Conservation (phyloP, 2,888 invertebrate genomes). For the Lasius fuliginosus region DNA sequence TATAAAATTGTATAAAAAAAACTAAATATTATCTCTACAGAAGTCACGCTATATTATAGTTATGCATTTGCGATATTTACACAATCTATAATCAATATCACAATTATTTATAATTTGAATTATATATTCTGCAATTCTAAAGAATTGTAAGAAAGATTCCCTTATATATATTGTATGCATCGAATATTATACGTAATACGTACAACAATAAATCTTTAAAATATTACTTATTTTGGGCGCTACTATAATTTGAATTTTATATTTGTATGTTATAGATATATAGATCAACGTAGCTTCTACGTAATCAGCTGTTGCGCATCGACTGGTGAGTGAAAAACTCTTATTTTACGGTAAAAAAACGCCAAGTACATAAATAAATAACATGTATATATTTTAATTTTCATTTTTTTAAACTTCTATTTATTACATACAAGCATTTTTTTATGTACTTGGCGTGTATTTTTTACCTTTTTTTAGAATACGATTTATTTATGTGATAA, state of each 20-base stretch:
- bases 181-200: neutral
- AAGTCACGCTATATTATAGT: no score
- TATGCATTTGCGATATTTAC: neutral
- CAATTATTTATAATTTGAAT: neutral
- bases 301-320: neutral
- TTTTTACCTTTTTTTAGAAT: neutral
- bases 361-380: neutral
- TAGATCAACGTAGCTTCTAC: neutral
- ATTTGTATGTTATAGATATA: neutral
- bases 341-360: neutral
- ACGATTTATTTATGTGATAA: neutral
- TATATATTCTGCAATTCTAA: neutral
- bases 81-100: neutral
- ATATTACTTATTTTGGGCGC: neutral
- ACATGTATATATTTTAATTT: neutral
- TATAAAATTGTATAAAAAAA: no score
- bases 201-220: neutral
- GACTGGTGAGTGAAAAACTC: neutral
- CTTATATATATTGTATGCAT: neutral
- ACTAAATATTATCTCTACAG: no score
- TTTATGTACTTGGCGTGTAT: neutral
- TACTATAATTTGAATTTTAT: neutral
- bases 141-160: neutral
- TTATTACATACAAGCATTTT: neutral
- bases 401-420: neutral